Percentiles rank a stretch among this genome's conserved stretches.
Conservation (phyloP, 2,888 invertebrate species). For the Ypsolopha scabrella region DNA sequence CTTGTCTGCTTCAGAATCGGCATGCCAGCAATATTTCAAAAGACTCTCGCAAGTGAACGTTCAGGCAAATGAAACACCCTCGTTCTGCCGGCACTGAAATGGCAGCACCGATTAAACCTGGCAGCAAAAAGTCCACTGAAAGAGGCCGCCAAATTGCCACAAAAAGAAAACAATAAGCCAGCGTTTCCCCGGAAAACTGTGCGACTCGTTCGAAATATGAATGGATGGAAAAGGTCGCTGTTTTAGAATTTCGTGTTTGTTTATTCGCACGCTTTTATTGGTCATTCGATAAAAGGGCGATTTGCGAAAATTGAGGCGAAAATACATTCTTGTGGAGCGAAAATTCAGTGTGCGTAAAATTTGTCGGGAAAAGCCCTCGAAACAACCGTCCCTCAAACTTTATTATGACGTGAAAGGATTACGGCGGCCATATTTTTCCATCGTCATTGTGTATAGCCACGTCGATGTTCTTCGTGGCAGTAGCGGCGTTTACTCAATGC, state of each 20-base stretch:
- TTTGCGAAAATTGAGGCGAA: constrained; percentile 5
- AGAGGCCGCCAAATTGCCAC: constrained; percentile 42
- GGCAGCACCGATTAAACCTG: constrained; percentile 61
- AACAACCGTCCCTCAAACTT: constrained; percentile 3
- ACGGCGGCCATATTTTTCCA: constrained; percentile 2
- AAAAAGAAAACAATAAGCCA: constrained; percentile 31
- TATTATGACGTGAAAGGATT: constrained; percentile 1
- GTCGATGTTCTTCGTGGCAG: not conserved
- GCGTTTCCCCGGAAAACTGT: constrained; percentile 37
- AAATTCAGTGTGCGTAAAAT: constrained; percentile 6
- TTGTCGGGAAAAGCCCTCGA: not conserved
- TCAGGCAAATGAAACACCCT: not conserved
- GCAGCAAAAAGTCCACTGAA: constrained; percentile 47
- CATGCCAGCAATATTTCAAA: not conserved
- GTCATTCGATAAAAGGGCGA: constrained; percentile 17
- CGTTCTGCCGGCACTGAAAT: constrained; percentile 29
- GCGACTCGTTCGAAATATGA: constrained; percentile 28
- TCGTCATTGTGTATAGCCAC: constrained; percentile 1
- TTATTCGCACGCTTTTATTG: constrained; percentile 27
- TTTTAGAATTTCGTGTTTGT: constrained; percentile 34
- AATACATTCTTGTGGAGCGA: constrained; percentile 7
- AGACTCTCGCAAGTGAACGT: not conserved
- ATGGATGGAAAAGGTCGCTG: constrained; percentile 31
- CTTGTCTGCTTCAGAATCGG: not conserved
- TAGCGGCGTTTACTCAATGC: not conserved